Base-by-base conservation (phyloP, 2,888 invertebrate species). In the Agonopterix heracliana region DNA sequence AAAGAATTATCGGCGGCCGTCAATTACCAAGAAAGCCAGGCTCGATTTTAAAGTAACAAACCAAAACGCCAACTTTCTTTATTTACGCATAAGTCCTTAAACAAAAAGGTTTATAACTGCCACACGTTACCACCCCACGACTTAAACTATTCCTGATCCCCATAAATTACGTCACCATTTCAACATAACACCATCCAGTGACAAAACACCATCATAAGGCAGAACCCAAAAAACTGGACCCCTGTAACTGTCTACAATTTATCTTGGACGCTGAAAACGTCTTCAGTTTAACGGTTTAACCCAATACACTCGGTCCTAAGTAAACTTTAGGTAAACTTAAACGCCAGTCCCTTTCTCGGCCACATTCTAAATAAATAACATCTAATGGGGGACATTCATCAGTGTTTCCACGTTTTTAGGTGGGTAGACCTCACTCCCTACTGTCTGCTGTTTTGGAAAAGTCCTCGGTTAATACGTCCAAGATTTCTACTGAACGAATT, bases 321-420 rank as follows among this genome's bases (percentile, higher is more conserved):
- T 82, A 88, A 88, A 88, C 86, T 83, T 78, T 81, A 79, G 82
- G 82, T 74, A 73, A 81, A 85, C 81, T 86, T 85, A 82, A 87
- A 79, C 81, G 74, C 72, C 57, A 78, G 84, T 82, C 85, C 85
- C 86, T 85, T 78, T 78, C 77, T 80, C 79, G 81, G 84, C 86
- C 88, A 79, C 88, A 85, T 80, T 87, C 89, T 89, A 89, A 89
- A 89, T 89, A 89, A 89, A 89, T 89, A 89, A 88, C 89, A 81
- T 86, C 89, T 89, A 89, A 89, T 89, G 89, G 89, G 79, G 76
- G 73, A 83, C 89, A 89, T 89, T 89, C 89, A 89, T 89, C 89
- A 88, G 85, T 70, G 85, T 85, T 87, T 83, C 85, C 79, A 82
- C 87, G 84, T 87, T 88, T 88, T 88, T 87, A 85, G 87, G 84